Percentiles rank a stretch among this genome's conserved stretches.
These are phyloP conservation scores for Gallinago paraguaiae DNA, from an alignment of 2,113 vertebrate genomes.

Conservation along the genomic window DNA sequence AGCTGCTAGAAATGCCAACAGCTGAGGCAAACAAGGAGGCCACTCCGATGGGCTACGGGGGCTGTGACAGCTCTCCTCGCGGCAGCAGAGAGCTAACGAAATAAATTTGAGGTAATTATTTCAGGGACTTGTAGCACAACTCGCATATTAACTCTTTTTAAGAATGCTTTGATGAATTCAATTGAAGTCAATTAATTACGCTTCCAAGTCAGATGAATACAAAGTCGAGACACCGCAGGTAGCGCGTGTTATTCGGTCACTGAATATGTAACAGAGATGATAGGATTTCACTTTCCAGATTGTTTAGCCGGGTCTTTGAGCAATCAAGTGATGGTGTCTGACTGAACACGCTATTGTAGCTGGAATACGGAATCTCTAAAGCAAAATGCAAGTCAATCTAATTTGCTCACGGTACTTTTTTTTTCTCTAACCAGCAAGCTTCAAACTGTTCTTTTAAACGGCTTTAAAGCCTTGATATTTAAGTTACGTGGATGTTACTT, in stretches of 20 bases:
- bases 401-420: not conserved
- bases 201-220: constrained; percentile 66
- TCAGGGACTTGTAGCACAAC: constrained; percentile 40
- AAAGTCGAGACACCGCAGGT: constrained; percentile 26
- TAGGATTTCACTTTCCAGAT: constrained; percentile 52
- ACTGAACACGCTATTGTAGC: constrained; percentile 58
- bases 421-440: not conserved
- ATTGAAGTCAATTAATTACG: constrained; percentile 71
- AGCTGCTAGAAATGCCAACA: constrained; percentile 63
- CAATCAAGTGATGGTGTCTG: constrained; percentile 70
- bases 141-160: constrained; percentile 62
- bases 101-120: constrained; percentile 55
- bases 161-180: constrained; percentile 59
- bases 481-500: not conserved
- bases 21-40: constrained; percentile 60
- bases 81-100: constrained; percentile 10
- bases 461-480: constrained; percentile 21
- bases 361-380: constrained; percentile 46
- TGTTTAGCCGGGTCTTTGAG: constrained; percentile 59
- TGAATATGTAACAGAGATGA: constrained; percentile 46
- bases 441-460: constrained; percentile 4
- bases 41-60: not conserved
- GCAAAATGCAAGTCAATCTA: constrained; percentile 36
- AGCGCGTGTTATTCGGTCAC: constrained; percentile 29
- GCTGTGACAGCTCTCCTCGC: constrained; percentile 6